Percentiles rank a stretch among this genome's conserved stretches.
These are phyloP conservation scores for Ecliptopera silaceata DNA, from an alignment of 2,888 invertebrate genomes.

Conservation along the genomic window DNA sequence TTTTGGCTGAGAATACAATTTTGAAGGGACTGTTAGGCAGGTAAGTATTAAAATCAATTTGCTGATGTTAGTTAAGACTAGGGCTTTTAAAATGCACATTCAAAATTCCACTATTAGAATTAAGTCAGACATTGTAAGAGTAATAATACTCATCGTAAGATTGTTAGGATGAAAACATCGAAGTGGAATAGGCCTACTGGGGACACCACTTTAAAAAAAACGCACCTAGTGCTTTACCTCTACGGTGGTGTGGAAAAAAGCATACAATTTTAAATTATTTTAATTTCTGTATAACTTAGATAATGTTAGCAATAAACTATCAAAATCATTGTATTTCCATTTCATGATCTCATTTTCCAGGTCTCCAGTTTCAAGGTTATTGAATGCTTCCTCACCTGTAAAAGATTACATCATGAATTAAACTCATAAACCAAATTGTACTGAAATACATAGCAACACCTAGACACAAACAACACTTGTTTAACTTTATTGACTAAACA, in stretches of 20 bases:
- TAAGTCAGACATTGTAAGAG: background rate
- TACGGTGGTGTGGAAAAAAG: slow-evolving; percentile 50
- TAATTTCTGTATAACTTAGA: background rate
- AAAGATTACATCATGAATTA: slow-evolving; percentile 1
- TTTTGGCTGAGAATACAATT: too few relatives aligned
- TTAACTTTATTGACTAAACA: too few relatives aligned
- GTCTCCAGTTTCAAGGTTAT: slow-evolving; percentile 45
- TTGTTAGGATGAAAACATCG: background rate
- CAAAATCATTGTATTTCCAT: slow-evolving; percentile 62
- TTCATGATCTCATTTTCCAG: slow-evolving; percentile 60
- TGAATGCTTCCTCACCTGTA: slow-evolving; percentile 55
- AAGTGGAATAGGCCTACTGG: slow-evolving; percentile 51
- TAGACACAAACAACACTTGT: too few relatives aligned
- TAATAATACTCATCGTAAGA: background rate
- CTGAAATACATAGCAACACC: too few relatives aligned
- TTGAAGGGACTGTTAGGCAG: background rate
- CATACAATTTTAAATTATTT: slow-evolving; percentile 15
- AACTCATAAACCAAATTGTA: too few relatives aligned
- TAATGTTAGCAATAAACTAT: slow-evolving; percentile 55
- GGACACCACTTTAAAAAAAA: slow-evolving; percentile 55
- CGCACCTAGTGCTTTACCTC: slow-evolving; percentile 50
- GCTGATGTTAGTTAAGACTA: background rate
- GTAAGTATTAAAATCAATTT: slow-evolving; percentile 4
- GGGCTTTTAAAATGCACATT: slow-evolving; percentile 23
- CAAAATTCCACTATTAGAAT: too few relatives aligned